Evolutionary conservation across 2,797 vertebrate genomes (phyloP), one percentile per base, ranked within the genome.

Genomic region (Petrocephalus sullivani): DNA sequence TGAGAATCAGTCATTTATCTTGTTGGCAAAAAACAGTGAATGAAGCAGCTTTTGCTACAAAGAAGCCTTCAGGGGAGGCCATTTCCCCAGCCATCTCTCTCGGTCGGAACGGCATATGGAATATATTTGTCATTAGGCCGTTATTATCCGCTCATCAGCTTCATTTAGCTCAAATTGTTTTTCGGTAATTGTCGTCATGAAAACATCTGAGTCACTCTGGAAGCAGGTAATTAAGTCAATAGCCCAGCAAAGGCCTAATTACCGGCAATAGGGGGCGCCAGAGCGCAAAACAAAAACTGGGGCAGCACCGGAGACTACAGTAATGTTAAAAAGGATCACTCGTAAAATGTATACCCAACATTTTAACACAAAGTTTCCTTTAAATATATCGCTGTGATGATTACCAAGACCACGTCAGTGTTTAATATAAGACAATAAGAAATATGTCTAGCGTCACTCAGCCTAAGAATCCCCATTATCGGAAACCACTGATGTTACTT

Each of bases 11-110:
- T n/a, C 54, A 33, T 61, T 89, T 53, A 78, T 90, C 82, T 51
- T 33, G 87, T 87, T 87, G n/a, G 23, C 46, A n/a, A 71, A 89
- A 89, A 51, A 86, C 2, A 37, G 83, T 71, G 84, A 89, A 88
- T 5, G 16, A 61, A 89, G 90, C 61, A 54, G 9, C 21, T 89
- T 87, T 88, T 67, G 84, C 91, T 83, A 89, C 21, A 81, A 37
- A 37, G 78, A 64, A 81, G 88, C 75, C 8, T 51, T 87, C 0
- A 64, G 60, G 87, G 87, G 67, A 33, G 28, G 4, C 21, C 21
- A n/a, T 10, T 5, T 53, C 53, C 21, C 51, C n/a, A n/a, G 0
- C 28, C 23, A 10, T 16, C 58, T 58, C 21, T 41, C 67, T 75
- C 12, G 14, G 67, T 12, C 33, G 4, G 23, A 12, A 16, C 7